These are phyloP conservation scores for Mionectes macconnelli DNA, from an alignment of 2,113 vertebrate genomes.

Conservation along the genomic window DNA sequence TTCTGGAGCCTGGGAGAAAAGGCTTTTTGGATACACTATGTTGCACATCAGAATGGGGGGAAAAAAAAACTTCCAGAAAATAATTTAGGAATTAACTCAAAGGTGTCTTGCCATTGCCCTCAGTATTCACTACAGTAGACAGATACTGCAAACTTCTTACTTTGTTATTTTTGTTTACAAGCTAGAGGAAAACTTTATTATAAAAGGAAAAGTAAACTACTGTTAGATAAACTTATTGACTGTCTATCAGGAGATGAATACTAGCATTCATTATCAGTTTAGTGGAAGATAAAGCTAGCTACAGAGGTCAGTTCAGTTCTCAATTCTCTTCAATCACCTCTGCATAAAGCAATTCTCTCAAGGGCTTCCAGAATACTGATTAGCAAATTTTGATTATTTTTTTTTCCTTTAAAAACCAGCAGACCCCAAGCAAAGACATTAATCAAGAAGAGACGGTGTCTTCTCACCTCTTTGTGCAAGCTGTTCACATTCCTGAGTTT, in stretches of 20 bases:
- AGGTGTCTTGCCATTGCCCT: neutral
- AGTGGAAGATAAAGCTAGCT: neutral
- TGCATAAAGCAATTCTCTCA: neutral
- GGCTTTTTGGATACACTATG: neutral
- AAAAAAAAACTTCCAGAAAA: neutral
- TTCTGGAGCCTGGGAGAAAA: neutral
- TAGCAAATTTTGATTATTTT: neutral
- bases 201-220: neutral
- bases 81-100: neutral
- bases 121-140: neutral
- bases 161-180: neutral
- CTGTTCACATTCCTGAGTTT: neutral
- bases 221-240: neutral
- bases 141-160: neutral
- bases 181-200: neutral
- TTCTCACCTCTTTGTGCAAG: neutral
- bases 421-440: neutral
- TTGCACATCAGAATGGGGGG: neutral
- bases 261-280: neutral
- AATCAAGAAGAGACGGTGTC: neutral
- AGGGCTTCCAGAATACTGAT: neutral
- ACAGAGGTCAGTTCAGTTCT: neutral
- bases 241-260: neutral
- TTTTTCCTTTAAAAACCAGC: neutral
- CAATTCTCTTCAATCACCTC: neutral